Evolutionary conservation across 2,113 vertebrate species (phyloP).

Genomic region (Galeopterus variegatus): DNA sequence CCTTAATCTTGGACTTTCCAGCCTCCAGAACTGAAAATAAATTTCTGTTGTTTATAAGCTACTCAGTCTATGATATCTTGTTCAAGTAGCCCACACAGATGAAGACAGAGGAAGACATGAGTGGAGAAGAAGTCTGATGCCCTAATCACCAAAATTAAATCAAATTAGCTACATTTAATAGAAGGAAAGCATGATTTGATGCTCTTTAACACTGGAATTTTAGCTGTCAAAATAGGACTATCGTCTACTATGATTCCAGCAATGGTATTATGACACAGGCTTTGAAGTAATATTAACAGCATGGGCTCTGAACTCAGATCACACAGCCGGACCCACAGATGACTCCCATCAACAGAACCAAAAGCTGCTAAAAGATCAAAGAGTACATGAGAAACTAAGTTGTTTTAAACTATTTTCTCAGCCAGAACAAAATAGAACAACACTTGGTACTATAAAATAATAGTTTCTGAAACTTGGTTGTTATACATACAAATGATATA

Average conservation of each 20-base stretch:
- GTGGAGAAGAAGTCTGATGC: background rate
- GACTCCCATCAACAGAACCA: background rate
- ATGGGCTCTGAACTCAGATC: background rate
- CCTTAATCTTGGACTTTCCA: background rate
- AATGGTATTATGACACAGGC: background rate
- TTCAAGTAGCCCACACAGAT: background rate
- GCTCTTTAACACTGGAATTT: constrained; percentile 23
- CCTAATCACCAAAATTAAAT: constrained; percentile 40
- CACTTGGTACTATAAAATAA: background rate
- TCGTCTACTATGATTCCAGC: background rate
- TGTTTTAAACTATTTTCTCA: constrained; percentile 47
- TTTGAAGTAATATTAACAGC: background rate
- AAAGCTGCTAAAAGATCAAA: constrained; percentile 22
- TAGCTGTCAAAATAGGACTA: background rate
- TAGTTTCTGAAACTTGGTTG: background rate
- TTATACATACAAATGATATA: background rate
- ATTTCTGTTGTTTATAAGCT: background rate
- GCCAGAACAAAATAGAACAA: background rate
- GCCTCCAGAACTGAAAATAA: background rate
- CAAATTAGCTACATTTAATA: background rate
- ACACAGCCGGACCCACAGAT: background rate
- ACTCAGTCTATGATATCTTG: background rate
- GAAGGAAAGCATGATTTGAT: background rate
- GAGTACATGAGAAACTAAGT: background rate
- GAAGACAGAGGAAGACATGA: background rate